Evolutionary conservation across 30 jellyfish, hydroid and myxozoan species (phyloP).

Genomic region (Clytia hemisphaerica): DNA sequence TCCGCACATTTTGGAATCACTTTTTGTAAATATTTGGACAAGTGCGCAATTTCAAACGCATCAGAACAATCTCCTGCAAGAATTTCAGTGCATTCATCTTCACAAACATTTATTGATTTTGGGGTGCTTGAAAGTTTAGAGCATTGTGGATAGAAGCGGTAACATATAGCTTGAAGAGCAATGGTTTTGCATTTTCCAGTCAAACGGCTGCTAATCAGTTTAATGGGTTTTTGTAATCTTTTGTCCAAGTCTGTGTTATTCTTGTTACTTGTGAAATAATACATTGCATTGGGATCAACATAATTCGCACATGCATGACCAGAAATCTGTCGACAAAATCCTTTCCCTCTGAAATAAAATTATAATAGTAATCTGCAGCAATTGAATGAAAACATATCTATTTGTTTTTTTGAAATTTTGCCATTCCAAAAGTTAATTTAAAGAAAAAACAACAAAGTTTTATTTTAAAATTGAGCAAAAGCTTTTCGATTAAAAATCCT

Average conservation of each 20-base stretch:
- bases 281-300: slow-evolving; percentile 39
- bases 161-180: slow-evolving; percentile 77
- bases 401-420: no score
- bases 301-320: slow-evolving; percentile 60
- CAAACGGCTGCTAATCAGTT: slow-evolving; percentile 7
- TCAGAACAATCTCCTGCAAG: slow-evolving; percentile 56
- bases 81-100: slow-evolving; percentile 55
- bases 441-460: no score
- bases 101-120: slow-evolving; percentile 49
- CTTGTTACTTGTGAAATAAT: slow-evolving; percentile 37
- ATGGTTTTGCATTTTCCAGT: slow-evolving; percentile 4
- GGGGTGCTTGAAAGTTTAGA: slow-evolving; percentile 59
- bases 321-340: slow-evolving; percentile 62
- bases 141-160: slow-evolving; percentile 69
- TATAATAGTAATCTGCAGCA: no score
- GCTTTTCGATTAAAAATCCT: no score
- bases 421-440: no score
- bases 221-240: slow-evolving; percentile 28
- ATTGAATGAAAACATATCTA: no score
- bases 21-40: slow-evolving; percentile 17
- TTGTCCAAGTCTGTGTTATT: slow-evolving; percentile 19
- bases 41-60: slow-evolving; percentile 20
- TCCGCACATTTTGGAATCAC: slow-evolving; percentile 23
- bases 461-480: no score
- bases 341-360: slow-evolving; percentile 43